Percentiles rank a stretch among this genome's conserved stretches.
Evolutionary conservation across 2,797 vertebrate species (phyloP).

Genomic region (Schizothorax lantsangensis): DNA sequence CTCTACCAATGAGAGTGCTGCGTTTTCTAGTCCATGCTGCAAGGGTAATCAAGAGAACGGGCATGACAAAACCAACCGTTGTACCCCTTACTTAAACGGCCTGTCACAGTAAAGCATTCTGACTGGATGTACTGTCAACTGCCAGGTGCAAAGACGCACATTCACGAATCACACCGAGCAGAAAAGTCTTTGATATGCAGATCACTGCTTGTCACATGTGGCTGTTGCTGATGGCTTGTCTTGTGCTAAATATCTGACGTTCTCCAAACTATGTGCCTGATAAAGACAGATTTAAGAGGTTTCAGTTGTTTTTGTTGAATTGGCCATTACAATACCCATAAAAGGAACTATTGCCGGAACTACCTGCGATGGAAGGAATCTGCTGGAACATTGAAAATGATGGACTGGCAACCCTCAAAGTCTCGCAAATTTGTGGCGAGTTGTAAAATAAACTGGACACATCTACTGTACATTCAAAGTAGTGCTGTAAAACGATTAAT

Average conservation of each 20-base stretch:
- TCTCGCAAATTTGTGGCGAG: too few relatives aligned
- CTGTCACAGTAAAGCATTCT: conserved; percentile 17
- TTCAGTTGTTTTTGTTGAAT: background rate
- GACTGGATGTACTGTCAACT: conserved; percentile 8
- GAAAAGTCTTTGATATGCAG: conserved; percentile 42
- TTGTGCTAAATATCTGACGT: conserved; percentile 21
- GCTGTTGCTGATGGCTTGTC: conserved; percentile 33
- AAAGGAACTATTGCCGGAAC: background rate
- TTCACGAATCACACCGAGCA: background rate
- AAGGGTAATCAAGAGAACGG: conserved; percentile 46
- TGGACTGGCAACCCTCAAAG: too few relatives aligned
- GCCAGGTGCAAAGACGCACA: conserved; percentile 18
- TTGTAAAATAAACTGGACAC: too few relatives aligned
- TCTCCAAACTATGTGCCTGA: background rate
- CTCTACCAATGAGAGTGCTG: conserved; percentile 46
- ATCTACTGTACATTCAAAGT: background rate
- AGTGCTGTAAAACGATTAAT: too few relatives aligned
- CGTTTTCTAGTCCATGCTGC: conserved; percentile 32
- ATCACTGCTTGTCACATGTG: conserved; percentile 27
- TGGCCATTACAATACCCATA: background rate
- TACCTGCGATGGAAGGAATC: background rate
- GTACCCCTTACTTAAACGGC: conserved; percentile 28
- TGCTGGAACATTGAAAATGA: background rate
- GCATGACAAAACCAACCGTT: conserved; percentile 34
- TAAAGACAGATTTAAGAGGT: background rate